A percentile compares a stretch with the other conserved stretches of the same genome.
These are phyloP conservation scores for Drosophila santomea DNA, from an alignment of 1,140 invertebrate species.

Conservation along the genomic window DNA sequence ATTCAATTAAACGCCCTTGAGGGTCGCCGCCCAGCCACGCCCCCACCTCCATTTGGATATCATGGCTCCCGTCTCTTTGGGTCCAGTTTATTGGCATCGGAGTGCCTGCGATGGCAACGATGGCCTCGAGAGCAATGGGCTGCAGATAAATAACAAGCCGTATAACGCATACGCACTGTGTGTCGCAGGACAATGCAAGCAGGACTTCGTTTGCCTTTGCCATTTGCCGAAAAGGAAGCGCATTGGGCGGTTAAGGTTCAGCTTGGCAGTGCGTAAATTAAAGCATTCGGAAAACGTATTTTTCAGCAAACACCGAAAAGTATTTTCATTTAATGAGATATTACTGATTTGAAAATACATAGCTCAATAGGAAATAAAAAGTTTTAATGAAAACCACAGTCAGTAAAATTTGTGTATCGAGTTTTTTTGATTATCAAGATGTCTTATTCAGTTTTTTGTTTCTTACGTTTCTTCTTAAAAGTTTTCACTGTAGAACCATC, in stretches of 20 bases:
- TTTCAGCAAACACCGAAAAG: too few relatives aligned
- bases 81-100: constrained; percentile 71
- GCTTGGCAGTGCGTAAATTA: background rate
- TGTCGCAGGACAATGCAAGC: constrained; percentile 35
- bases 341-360: too few relatives aligned
- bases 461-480: background rate
- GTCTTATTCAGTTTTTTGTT: background rate
- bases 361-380: too few relatives aligned
- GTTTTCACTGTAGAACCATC: background rate
- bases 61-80: constrained; percentile 12
- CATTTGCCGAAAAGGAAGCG: constrained; percentile 59
- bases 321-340: too few relatives aligned
- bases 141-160: constrained; percentile 81
- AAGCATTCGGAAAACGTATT: too few relatives aligned
- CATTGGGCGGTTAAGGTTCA: constrained; percentile 23
- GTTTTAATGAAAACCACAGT: background rate
- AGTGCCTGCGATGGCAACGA: constrained; percentile 18
- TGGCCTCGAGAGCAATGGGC: constrained; percentile 63
- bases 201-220: constrained; percentile 22
- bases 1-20: constrained; percentile 83
- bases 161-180: constrained; percentile 78
- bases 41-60: background rate
- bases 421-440: too few relatives aligned
- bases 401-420: too few relatives aligned
- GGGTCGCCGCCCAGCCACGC: constrained; percentile 56